phyloP scores from a whole-genome alignment of 2,888 invertebrate species.

The Xestobium rufovillosum region DNA sequence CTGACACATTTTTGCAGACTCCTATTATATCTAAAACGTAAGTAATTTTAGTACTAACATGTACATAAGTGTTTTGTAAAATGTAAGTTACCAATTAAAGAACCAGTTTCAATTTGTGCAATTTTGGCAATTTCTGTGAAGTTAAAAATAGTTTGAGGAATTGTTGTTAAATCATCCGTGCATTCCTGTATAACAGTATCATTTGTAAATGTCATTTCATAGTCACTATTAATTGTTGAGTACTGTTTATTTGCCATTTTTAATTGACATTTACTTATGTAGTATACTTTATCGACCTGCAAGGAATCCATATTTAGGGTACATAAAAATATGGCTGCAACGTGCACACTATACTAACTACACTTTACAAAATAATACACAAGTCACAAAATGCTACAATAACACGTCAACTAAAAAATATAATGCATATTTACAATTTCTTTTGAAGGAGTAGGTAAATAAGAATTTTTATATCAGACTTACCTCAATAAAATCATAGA shows the following conservation, averaged over 20 bases:
- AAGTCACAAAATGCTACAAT: conserved; percentile 2
- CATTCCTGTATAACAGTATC: conserved; percentile 48
- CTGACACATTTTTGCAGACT: conserved; percentile 67
- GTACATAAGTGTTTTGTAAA: conserved; percentile 9
- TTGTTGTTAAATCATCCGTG: conserved; percentile 47
- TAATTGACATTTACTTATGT: conserved; percentile 73
- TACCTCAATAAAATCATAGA: conserved; percentile 81
- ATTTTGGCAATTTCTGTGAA: conserved; percentile 71
- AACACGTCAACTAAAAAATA: not conserved
- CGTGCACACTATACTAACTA: too few relatives aligned
- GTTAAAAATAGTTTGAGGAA: conserved; percentile 72
- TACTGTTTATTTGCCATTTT: conserved; percentile 93
- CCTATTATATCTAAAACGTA: conserved; percentile 74
- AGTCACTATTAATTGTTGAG: conserved; percentile 79
- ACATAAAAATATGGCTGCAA: too few relatives aligned
- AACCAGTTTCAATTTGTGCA: conserved; percentile 57
- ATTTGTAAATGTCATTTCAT: conserved; percentile 82
- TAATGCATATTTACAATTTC: too few relatives aligned
- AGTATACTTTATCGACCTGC: conserved; percentile 71
- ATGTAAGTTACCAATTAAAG: conserved; percentile 58
- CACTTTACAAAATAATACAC: not conserved
- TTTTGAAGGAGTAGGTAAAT: too few relatives aligned
- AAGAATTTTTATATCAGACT: conserved; percentile 5
- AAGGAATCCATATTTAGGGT: too few relatives aligned
- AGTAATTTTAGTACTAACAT: not conserved